These are phyloP conservation scores for Anoplophora glabripennis DNA, from an alignment of 1,140 invertebrate genomes.

Conservation along the genomic window DNA sequence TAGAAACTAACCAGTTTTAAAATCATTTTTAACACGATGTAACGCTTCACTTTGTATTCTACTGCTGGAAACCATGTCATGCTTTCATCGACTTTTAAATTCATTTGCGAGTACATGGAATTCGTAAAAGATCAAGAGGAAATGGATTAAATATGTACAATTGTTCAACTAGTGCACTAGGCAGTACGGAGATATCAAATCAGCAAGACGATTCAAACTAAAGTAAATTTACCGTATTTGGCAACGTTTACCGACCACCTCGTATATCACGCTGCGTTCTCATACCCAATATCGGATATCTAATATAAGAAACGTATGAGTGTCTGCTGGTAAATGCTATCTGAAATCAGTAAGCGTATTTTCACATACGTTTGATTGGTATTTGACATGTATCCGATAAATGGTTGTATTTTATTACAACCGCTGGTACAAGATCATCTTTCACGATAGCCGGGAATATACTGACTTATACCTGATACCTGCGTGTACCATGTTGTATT, in stretches of 20 bases:
- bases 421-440: slow-evolving; percentile 17
- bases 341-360: slow-evolving; percentile 26
- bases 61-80: too few species aligned
- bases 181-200: too few species aligned
- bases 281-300: too few species aligned
- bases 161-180: too few species aligned
- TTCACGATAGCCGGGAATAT: slow-evolving; percentile 19
- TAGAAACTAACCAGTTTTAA: too few species aligned
- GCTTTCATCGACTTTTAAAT: too few species aligned
- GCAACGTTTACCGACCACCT: neutral
- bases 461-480: slow-evolving; percentile 14
- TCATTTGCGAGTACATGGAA: too few species aligned
- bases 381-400: slow-evolving; percentile 30
- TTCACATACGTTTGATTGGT: slow-evolving; percentile 30
- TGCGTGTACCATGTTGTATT: slow-evolving; percentile 11
- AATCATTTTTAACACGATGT: too few species aligned
- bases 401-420: slow-evolving; percentile 31
- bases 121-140: too few species aligned
- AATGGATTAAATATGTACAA: too few species aligned
- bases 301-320: neutral
- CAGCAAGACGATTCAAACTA: neutral
- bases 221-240: neutral
- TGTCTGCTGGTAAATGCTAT: slow-evolving; percentile 15
- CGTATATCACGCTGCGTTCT: too few species aligned
- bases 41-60: too few species aligned